Evolutionary conservation across 1,140 invertebrate species (phyloP).

Genomic region (Microplitis mediator): DNA sequence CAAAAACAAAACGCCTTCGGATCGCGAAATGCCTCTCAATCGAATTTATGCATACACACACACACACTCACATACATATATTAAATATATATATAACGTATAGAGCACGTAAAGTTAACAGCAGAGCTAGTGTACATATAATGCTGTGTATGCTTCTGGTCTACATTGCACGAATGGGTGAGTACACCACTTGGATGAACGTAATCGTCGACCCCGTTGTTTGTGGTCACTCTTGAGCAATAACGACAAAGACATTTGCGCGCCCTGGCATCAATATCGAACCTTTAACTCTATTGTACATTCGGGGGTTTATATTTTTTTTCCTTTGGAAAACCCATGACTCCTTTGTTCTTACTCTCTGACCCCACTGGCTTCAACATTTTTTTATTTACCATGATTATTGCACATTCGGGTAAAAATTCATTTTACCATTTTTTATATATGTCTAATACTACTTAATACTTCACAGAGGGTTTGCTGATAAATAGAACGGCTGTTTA

Average conservation of each 20-base stretch:
- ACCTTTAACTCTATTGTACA: constrained; percentile 17
- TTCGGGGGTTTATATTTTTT: constrained; percentile 25
- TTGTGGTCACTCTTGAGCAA: constrained; percentile 57
- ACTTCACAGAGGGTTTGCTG: not conserved
- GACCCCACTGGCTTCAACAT: constrained; percentile 16
- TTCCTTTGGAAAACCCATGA: constrained; percentile 43
- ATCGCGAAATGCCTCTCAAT: constrained; percentile 55
- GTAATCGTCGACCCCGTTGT: constrained; percentile 58
- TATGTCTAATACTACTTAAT: not conserved
- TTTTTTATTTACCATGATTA: constrained; percentile 18
- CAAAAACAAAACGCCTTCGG: constrained; percentile 62
- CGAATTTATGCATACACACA: constrained; percentile 33
- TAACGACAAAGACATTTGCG: constrained; percentile 39
- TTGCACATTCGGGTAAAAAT: constrained; percentile 28
- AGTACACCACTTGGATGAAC: constrained; percentile 42
- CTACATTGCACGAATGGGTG: constrained; percentile 23
- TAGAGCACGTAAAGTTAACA: not conserved
- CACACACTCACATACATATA: no score
- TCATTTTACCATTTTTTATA: not conserved
- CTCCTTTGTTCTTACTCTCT: constrained; percentile 40
- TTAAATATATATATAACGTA: not conserved
- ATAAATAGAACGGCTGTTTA: not conserved
- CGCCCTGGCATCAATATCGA: constrained; percentile 26
- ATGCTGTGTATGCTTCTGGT: not conserved
- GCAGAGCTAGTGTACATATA: not conserved